phyloP scores from a whole-genome alignment of 2,797 vertebrate genomes.

The Anolis apletophallus region DNA sequence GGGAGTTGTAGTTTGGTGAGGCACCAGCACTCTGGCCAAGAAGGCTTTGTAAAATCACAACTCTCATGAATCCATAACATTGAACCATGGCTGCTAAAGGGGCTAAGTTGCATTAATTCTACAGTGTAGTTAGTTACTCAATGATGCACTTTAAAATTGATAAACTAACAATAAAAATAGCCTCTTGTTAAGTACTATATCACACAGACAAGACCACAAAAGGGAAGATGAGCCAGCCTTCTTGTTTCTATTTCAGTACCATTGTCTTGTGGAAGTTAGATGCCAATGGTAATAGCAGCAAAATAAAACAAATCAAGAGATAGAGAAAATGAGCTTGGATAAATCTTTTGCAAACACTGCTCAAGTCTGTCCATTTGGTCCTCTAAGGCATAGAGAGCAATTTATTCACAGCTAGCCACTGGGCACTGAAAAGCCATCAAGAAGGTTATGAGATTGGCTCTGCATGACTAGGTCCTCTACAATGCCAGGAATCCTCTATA shows the following conservation, averaged over 20 bases:
- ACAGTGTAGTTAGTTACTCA: too few species aligned
- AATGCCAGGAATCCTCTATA: not conserved
- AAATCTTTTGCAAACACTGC: not conserved
- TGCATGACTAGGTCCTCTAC: not conserved
- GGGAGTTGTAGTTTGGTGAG: too few species aligned
- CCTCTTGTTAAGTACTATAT: not conserved
- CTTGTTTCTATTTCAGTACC: too few species aligned
- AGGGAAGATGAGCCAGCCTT: not conserved
- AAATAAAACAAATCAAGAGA: not conserved
- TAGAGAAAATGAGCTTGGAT: not conserved
- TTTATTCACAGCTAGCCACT: slow-evolving; percentile 12
- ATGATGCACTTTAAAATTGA: too few species aligned
- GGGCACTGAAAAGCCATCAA: slow-evolving; percentile 18
- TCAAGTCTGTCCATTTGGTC: not conserved
- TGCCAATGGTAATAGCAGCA: not conserved
- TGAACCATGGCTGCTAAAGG: too few species aligned
- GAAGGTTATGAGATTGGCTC: not conserved
- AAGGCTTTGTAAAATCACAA: too few species aligned
- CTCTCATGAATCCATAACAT: too few species aligned
- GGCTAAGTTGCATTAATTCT: too few species aligned
- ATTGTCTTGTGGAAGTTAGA: too few species aligned
- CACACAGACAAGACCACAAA: not conserved
- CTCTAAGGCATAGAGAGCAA: slow-evolving; percentile 1
- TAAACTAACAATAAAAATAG: not conserved
- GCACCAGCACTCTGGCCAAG: too few species aligned